A percentile compares a stretch with the other conserved stretches of the same genome.
Conservation (phyloP, 2,888 invertebrate genomes). For the Drosophila imparisetae region DNA sequence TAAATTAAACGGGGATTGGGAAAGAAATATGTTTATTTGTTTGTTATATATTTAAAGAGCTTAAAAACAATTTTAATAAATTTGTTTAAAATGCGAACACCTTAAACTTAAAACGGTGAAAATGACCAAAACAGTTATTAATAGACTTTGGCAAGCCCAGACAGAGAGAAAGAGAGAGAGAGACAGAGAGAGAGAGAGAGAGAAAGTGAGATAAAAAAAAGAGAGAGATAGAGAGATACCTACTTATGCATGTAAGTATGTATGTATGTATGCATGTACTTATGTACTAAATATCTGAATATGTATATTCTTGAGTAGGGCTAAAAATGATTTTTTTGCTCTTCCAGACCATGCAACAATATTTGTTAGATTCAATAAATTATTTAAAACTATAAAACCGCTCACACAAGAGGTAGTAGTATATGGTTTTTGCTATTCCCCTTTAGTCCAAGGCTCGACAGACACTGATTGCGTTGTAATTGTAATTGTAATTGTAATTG, state of each 20-base stretch:
- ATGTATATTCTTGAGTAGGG: slow-evolving; percentile 24
- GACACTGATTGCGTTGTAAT: slow-evolving; percentile 32
- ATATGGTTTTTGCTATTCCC: slow-evolving; percentile 36
- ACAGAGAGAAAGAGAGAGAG: neutral
- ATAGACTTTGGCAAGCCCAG: slow-evolving; percentile 22
- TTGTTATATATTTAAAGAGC: neutral
- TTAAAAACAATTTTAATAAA: slow-evolving; percentile 20
- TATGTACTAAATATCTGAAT: slow-evolving; percentile 30
- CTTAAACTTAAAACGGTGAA: slow-evolving; percentile 10
- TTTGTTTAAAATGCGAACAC: slow-evolving; percentile 20
- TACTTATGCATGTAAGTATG: slow-evolving; percentile 7
- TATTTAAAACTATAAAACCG: slow-evolving; percentile 53
- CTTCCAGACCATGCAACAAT: slow-evolving; percentile 20
- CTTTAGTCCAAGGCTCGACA: slow-evolving; percentile 17
- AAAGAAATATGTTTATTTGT: slow-evolving; percentile 21
- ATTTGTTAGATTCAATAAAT: slow-evolving; percentile 45
- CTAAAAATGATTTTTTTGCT: slow-evolving; percentile 26
- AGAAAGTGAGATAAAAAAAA: slow-evolving; percentile 21
- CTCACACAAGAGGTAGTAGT: slow-evolving; percentile 52
- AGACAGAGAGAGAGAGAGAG: neutral
- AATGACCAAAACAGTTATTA: slow-evolving; percentile 28
- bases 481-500: slow-evolving; percentile 17
- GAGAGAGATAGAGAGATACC: slow-evolving; percentile 5
- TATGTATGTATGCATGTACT: slow-evolving; percentile 6
- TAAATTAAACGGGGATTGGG: slow-evolving; percentile 8